Evolutionary conservation across 2,797 vertebrate species (phyloP).

Genomic region (Brachyalestes nurse): DNA sequence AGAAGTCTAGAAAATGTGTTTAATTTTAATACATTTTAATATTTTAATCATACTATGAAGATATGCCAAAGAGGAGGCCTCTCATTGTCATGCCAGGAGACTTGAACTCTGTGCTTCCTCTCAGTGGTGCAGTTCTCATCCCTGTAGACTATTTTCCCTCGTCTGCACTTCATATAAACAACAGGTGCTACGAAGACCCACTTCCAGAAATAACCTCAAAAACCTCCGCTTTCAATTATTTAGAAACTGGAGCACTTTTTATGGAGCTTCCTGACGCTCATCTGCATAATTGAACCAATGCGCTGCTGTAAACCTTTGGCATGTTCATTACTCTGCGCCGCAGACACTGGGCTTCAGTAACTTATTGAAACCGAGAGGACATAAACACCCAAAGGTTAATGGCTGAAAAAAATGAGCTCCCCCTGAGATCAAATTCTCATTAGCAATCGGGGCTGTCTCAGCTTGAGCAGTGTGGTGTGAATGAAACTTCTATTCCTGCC

Average conservation of each 20-base stretch:
- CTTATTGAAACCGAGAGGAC: neutral
- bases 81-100: too few species aligned
- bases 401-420: conserved; percentile 26
- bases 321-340: neutral
- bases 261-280: conserved; percentile 6
- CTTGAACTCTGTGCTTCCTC: neutral
- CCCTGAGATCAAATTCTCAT: conserved; percentile 40
- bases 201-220: conserved; percentile 17
- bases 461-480: conserved; percentile 12
- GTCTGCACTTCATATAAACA: neutral
- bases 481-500: neutral
- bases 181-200: conserved; percentile 12
- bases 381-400: conserved; percentile 48
- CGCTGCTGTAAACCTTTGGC: neutral
- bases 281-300: conserved; percentile 17
- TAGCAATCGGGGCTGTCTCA: conserved; percentile 28
- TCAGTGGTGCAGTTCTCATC: conserved; percentile 2
- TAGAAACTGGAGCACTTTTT: neutral
- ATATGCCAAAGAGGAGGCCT: too few species aligned
- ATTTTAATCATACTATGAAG: too few species aligned
- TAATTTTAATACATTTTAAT: too few species aligned
- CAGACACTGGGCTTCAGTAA: neutral
- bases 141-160: neutral
- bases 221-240: conserved; percentile 12
- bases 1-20: too few species aligned